Percentiles rank a stretch among this genome's conserved stretches.
phyloP scores from a whole-genome alignment of 2,113 vertebrate species.

The Indri indri region DNA sequence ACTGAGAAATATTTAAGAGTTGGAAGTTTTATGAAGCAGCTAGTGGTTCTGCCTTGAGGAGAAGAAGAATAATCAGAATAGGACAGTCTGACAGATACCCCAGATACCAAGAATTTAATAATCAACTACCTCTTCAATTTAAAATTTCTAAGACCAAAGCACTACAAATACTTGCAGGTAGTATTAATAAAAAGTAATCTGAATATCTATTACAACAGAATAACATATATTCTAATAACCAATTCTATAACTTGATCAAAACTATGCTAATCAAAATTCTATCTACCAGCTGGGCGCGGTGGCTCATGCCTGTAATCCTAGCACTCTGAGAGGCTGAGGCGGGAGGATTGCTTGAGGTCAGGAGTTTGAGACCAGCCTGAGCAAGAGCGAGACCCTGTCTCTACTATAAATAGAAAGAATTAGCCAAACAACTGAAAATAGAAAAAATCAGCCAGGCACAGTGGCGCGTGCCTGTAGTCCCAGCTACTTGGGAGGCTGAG shows the following conservation, averaged over 20 bases:
- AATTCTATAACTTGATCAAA: neutral
- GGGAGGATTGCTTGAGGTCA: too few species aligned
- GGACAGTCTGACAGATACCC: neutral
- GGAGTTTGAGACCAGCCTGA: too few species aligned
- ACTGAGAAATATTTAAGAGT: neutral
- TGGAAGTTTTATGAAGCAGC: neutral
- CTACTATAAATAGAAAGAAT: too few species aligned
- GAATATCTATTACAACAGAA: neutral
- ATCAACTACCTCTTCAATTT: neutral
- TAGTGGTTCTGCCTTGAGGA: neutral
- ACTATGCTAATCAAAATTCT: neutral
- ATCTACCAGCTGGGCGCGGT: too few species aligned
- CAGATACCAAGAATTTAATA: neutral
- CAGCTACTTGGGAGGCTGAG: too few species aligned
- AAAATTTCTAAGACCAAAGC: conserved; percentile 3
- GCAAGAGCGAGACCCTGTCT: too few species aligned
- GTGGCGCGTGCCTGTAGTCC: too few species aligned
- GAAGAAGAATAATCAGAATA: neutral
- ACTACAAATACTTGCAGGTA: neutral
- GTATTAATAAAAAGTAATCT: neutral
- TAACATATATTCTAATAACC: neutral
- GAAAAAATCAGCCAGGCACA: too few species aligned
- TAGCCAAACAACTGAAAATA: too few species aligned
- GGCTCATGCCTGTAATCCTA: too few species aligned
- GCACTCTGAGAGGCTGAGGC: too few species aligned